Conservation (phyloP, 2,113 vertebrate genomes). For the Brachyhypopomus gauderio region DNA sequence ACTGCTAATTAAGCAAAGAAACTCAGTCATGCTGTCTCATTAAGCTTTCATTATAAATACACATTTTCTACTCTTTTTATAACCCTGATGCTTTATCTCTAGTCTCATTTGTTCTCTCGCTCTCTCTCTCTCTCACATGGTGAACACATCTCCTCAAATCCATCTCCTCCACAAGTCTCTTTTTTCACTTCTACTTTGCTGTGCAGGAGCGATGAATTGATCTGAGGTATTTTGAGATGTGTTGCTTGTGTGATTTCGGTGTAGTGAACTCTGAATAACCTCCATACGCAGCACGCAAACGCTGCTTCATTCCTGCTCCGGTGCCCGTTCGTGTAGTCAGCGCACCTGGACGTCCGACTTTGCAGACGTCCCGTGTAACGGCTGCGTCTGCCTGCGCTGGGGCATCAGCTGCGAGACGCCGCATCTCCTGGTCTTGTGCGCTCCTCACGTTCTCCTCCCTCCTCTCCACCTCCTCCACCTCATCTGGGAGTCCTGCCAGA, state of each 20-base stretch:
- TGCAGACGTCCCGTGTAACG: conserved; percentile 14
- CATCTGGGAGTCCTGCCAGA: background rate
- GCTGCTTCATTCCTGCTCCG: background rate
- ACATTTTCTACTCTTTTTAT: background rate
- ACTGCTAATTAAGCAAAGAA: conserved; percentile 20
- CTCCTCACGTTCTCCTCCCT: background rate
- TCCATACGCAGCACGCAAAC: background rate
- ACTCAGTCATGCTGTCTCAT: background rate
- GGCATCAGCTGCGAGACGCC: background rate
- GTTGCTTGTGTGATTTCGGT: background rate
- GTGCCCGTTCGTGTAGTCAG: conserved; percentile 22
- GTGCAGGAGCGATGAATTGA: background rate
- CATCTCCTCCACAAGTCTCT: background rate
- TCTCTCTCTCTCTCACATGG: background rate
- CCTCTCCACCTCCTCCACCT: background rate
- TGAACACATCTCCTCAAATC: background rate
- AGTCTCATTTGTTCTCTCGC: background rate
- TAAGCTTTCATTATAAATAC: conserved; percentile 16
- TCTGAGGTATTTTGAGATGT: conserved; percentile 20
- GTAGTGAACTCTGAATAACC: background rate
- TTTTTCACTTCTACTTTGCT: background rate
- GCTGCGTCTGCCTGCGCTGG: conserved; percentile 11
- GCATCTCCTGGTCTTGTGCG: background rate
- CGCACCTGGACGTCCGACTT: background rate
- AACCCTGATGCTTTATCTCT: background rate